A percentile compares a stretch with the other conserved stretches of the same genome.
Evolutionary conservation across 1,140 invertebrate species (phyloP).

Genomic region (Dolichoris vasculosae): DNA sequence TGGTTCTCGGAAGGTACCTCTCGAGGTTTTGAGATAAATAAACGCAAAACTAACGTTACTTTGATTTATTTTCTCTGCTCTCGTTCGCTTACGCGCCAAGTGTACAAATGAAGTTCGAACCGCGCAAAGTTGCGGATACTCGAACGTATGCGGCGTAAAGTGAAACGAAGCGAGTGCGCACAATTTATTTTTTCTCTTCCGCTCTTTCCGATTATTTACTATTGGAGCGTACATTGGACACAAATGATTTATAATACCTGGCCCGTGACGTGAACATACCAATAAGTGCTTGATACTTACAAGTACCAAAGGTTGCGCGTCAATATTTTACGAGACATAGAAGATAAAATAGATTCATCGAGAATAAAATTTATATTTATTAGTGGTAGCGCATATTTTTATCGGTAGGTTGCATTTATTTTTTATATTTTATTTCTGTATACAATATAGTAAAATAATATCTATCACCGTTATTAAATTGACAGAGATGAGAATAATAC

Average conservation of each 20-base stretch:
- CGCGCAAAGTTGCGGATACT: neutral
- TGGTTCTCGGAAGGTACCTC: neutral
- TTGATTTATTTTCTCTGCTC: constrained; percentile 41
- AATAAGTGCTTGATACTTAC: neutral
- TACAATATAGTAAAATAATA: neutral
- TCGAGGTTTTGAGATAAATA: neutral
- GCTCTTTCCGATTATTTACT: constrained; percentile 26
- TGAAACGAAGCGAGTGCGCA: constrained; percentile 21
- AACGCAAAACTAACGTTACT: constrained; percentile 5
- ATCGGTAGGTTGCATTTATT: too few species aligned
- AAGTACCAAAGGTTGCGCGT: neutral
- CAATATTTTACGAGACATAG: constrained; percentile 8
- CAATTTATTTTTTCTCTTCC: constrained; percentile 39
- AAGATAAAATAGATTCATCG: constrained; percentile 11
- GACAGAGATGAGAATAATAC: neutral
- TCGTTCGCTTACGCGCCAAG: neutral
- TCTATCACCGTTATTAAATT: neutral
- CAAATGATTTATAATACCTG: constrained; percentile 23
- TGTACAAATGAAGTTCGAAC: neutral
- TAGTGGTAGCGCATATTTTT: neutral
- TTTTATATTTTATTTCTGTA: too few species aligned
- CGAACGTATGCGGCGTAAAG: neutral
- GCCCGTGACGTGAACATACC: neutral
- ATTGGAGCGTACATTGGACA: neutral
- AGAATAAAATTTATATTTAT: constrained; percentile 10